Conservation (phyloP, 2,797 vertebrate species). For the Cynodonichthys magdalenae region DNA sequence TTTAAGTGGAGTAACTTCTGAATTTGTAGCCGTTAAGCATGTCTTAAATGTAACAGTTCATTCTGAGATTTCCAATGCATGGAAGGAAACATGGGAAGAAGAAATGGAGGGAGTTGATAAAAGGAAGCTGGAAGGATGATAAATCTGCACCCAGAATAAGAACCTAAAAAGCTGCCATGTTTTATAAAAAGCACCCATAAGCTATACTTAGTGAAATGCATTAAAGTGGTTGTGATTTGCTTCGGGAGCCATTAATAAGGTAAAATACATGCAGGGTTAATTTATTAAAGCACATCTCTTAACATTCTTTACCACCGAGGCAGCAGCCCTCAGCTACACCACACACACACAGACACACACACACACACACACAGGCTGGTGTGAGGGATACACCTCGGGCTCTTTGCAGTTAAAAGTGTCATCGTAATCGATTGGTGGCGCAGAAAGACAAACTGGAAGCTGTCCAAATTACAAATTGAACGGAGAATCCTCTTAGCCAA, state of each 20-base stretch:
- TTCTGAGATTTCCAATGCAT: not conserved
- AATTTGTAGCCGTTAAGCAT: no score
- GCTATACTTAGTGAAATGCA: conserved; percentile 79
- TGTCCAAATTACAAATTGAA: conserved; percentile 74
- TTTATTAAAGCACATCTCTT: conserved; percentile 72
- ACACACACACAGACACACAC: conserved; percentile 14
- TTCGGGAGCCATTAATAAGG: conserved; percentile 78
- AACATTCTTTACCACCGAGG: conserved; percentile 76
- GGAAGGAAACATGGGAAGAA: conserved; percentile 13
- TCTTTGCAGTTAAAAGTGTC: conserved; percentile 65
- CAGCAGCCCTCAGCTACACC: conserved; percentile 49
- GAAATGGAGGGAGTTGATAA: conserved; percentile 8
- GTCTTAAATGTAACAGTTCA: no score
- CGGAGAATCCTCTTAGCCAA: conserved; percentile 55
- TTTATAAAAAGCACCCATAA: conserved; percentile 79
- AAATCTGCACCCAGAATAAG: conserved; percentile 60
- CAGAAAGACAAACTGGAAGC: conserved; percentile 71
- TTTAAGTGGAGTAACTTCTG: no score
- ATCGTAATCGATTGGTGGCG: conserved; percentile 64
- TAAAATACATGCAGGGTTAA: conserved; percentile 75
- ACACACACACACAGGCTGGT: conserved; percentile 21
- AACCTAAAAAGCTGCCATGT: conserved; percentile 73
- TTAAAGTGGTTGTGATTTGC: conserved; percentile 78
- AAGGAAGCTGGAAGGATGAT: conserved; percentile 50
- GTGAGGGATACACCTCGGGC: conserved; percentile 58